These are phyloP conservation scores for Mirza zaza DNA, from an alignment of 2,113 vertebrate species.

Conservation along the genomic window DNA sequence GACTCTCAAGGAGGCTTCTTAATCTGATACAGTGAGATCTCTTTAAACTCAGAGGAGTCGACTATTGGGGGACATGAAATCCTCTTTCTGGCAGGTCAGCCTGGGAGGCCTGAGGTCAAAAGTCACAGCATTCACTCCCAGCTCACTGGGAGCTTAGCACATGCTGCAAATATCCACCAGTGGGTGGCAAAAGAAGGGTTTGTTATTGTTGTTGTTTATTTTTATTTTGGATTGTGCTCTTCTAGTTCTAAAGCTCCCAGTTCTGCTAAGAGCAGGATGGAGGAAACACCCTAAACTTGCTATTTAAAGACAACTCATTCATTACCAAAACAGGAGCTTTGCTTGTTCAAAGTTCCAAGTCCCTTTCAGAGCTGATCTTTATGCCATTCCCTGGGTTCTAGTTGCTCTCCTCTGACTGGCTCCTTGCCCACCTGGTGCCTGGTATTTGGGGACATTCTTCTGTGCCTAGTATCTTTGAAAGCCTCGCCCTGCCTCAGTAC, in stretches of 20 bases:
- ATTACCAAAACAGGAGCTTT: neutral
- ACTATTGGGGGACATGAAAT: neutral
- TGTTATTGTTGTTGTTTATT: neutral
- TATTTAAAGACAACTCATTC: neutral
- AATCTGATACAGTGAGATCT: neutral
- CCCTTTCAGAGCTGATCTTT: neutral
- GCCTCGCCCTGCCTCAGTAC: neutral
- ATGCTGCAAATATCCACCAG: neutral
- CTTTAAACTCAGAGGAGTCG: neutral
- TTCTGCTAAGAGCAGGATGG: neutral
- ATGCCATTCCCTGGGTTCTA: neutral
- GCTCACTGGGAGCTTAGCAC: neutral
- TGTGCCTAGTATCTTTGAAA: neutral
- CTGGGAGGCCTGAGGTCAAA: neutral
- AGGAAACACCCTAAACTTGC: neutral
- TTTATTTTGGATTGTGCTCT: neutral
- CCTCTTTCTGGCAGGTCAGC: neutral
- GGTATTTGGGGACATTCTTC: neutral
- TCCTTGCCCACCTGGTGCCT: neutral
- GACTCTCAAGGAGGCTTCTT: neutral
- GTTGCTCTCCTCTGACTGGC: neutral
- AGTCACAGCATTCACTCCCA: neutral
- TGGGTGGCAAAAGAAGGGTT: neutral
- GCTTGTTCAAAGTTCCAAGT: neutral
- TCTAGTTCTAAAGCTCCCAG: neutral